Percentiles rank a stretch among this genome's conserved stretches.
These are phyloP conservation scores for Lutjanus erythropterus DNA, from an alignment of 2,113 vertebrate species.

Conservation along the genomic window DNA sequence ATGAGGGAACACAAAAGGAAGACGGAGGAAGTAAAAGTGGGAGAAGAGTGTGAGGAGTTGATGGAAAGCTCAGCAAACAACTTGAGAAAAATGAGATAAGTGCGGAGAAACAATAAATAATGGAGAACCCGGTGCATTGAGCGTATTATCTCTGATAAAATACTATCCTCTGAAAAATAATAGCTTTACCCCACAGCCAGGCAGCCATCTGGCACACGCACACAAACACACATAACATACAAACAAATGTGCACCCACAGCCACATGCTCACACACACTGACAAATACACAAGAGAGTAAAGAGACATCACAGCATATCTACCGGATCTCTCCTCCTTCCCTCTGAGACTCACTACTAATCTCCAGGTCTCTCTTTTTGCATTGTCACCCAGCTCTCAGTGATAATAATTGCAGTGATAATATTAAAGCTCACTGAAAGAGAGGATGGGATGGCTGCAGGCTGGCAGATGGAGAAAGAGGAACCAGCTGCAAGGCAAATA, in stretches of 20 bases:
- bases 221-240: slow-evolving; percentile 17
- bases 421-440: slow-evolving; percentile 42
- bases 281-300: slow-evolving; percentile 60
- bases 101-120: slow-evolving; percentile 76
- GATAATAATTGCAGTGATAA: slow-evolving; percentile 60
- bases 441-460: slow-evolving; percentile 23
- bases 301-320: slow-evolving; percentile 57
- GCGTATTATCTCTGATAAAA: slow-evolving; percentile 72
- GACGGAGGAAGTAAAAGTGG: slow-evolving; percentile 31
- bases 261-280: slow-evolving; percentile 36
- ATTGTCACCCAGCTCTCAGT: slow-evolving; percentile 50
- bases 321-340: slow-evolving; percentile 34
- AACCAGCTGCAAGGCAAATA: slow-evolving; percentile 44
- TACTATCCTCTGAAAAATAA: slow-evolving; percentile 73
- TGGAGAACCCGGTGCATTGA: slow-evolving; percentile 56
- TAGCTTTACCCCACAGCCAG: slow-evolving; percentile 66
- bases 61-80: slow-evolving; percentile 70
- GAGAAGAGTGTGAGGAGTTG: slow-evolving; percentile 33
- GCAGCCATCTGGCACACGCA: slow-evolving; percentile 50
- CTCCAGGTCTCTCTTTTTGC: slow-evolving; percentile 34
- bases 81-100: slow-evolving; percentile 60
- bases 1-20: slow-evolving; percentile 28
- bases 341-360: slow-evolving; percentile 46
- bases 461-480: slow-evolving; percentile 41
- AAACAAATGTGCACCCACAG: slow-evolving; percentile 49